These are phyloP conservation scores for Graptemys geographica DNA, from an alignment of 2,797 vertebrate genomes.

Conservation along the genomic window DNA sequence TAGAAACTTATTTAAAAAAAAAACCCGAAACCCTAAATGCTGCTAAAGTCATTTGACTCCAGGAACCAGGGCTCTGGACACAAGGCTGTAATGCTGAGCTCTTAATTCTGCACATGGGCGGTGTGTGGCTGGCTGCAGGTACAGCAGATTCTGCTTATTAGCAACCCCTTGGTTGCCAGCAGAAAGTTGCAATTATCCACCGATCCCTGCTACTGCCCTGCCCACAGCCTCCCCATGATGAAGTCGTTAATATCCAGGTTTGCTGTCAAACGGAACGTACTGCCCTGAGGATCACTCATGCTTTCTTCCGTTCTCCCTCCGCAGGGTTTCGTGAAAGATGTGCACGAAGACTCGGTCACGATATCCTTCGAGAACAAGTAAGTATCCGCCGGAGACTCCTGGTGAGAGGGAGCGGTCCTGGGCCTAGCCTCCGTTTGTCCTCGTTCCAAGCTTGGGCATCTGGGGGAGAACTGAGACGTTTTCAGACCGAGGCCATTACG, in stretches of 20 bases:
- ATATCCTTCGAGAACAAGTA: slow-evolving; percentile 98
- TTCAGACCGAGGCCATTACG: not conserved
- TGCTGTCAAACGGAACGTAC: not conserved
- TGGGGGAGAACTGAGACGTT: not conserved
- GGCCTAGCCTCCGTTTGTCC: not conserved
- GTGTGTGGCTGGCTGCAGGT: no score
- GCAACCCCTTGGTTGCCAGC: no score
- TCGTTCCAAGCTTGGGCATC: not conserved
- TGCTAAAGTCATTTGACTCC: no score
- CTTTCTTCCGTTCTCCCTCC: slow-evolving; percentile 23
- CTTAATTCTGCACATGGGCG: no score
- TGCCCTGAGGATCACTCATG: not conserved
- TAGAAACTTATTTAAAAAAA: no score
- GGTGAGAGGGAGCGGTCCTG: not conserved
- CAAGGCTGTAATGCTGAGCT: no score
- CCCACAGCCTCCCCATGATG: not conserved
- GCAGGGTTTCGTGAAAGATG: slow-evolving; percentile 94
- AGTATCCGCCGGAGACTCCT: slow-evolving; percentile 66
- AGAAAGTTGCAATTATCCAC: not conserved
- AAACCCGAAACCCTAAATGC: no score
- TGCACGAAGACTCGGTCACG: slow-evolving; percentile 94
- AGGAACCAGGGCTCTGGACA: no score
- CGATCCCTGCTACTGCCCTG: not conserved
- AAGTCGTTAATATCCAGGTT: not conserved
- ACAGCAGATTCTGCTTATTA: no score